Evolutionary conservation across 2,113 vertebrate genomes (phyloP).

Genomic region (Rostratula benghalensis): DNA sequence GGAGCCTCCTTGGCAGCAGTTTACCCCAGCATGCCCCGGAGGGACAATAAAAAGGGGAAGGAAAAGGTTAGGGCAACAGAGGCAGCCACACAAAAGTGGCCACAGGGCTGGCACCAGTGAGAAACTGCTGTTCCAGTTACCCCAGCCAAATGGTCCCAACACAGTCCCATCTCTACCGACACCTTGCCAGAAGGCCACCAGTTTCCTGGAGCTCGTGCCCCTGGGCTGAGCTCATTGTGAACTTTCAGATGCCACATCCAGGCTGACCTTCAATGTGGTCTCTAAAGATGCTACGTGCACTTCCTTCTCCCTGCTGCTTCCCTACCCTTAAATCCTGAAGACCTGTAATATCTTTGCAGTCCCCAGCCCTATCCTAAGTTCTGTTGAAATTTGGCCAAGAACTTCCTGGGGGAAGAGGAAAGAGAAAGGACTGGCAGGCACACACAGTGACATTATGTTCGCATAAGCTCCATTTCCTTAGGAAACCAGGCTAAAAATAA

Average conservation of each 20-base stretch:
- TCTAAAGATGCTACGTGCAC: background rate
- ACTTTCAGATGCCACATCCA: background rate
- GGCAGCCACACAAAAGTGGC: fast-evolving
- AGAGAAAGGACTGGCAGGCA: slow-evolving; percentile 19
- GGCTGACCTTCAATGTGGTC: background rate
- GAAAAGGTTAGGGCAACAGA: background rate
- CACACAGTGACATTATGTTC: background rate
- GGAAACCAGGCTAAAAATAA: slow-evolving; percentile 62
- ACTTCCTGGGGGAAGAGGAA: slow-evolving; percentile 54
- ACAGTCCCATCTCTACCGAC: background rate
- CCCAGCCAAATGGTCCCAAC: background rate
- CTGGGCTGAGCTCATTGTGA: background rate
- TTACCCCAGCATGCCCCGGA: background rate
- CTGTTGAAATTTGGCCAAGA: slow-evolving; percentile 3
- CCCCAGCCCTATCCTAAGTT: background rate
- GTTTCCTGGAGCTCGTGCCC: background rate
- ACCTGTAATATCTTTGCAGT: background rate
- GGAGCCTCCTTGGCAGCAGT: background rate
- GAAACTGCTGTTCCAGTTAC: background rate
- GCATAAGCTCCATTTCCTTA: slow-evolving; percentile 50
- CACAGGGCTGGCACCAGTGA: fast-evolving
- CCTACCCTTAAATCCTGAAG: background rate
- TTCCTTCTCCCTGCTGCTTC: background rate
- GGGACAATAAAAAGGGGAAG: background rate
- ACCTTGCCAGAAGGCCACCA: background rate